Evolutionary conservation across 1,140 invertebrate species (phyloP).

Genomic region (Platorchestia sp.): DNA sequence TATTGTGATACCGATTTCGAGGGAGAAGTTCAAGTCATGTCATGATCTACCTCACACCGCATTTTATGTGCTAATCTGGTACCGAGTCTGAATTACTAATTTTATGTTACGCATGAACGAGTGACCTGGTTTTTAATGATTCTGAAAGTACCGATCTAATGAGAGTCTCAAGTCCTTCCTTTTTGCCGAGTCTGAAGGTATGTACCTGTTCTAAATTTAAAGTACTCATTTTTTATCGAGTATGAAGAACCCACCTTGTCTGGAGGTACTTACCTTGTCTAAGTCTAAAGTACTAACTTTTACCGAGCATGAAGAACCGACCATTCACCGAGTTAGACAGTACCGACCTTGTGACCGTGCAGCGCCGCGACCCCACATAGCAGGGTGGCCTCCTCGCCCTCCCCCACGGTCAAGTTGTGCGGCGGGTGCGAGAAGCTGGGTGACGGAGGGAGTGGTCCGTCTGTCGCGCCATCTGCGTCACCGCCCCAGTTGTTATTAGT

Average conservation of each 20-base stretch:
- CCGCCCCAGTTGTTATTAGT: not conserved
- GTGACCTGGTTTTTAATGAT: too few relatives aligned
- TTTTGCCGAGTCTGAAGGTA: too few relatives aligned
- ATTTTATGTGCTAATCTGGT: too few relatives aligned
- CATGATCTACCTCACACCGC: too few relatives aligned
- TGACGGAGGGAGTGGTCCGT: conserved; percentile 12
- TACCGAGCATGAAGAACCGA: not conserved
- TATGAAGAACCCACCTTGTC: not conserved
- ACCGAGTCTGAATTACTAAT: too few relatives aligned
- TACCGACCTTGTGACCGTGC: conserved; percentile 70
- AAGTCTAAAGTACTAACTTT: too few relatives aligned
- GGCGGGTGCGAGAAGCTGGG: conserved; percentile 61
- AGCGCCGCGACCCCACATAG: conserved; percentile 61
- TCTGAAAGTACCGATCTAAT: too few relatives aligned
- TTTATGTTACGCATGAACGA: too few relatives aligned
- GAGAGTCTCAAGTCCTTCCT: too few relatives aligned
- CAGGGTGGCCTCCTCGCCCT: conserved; percentile 63
- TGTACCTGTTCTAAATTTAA: too few relatives aligned
- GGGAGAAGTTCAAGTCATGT: too few relatives aligned
- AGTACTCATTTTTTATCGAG: not conserved
- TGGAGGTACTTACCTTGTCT: not conserved
- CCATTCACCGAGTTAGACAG: not conserved
- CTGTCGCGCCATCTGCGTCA: not conserved
- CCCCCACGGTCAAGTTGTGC: conserved; percentile 62
- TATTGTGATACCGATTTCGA: too few relatives aligned